Conservation (phyloP, 2,888 invertebrate genomes). For the Acronicta aceris region DNA sequence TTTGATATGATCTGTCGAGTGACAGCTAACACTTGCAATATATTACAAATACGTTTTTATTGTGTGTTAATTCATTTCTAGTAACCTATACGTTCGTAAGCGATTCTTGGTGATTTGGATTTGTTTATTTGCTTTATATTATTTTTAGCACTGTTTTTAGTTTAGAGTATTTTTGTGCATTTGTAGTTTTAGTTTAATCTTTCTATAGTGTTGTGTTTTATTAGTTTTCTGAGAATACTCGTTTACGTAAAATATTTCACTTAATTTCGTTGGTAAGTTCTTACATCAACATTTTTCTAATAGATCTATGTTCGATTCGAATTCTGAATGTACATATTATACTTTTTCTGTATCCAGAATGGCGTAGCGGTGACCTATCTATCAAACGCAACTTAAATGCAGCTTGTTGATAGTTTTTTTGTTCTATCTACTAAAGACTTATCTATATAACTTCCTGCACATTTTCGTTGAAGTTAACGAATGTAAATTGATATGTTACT, state of each 20-base stretch:
- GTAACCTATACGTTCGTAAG: constrained; percentile 27
- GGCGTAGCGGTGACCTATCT: no score
- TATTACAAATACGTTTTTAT: constrained; percentile 61
- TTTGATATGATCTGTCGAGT: constrained; percentile 59
- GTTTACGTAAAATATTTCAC: constrained; percentile 17
- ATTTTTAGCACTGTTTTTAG: constrained; percentile 40
- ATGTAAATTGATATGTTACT: no score
- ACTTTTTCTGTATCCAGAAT: no score
- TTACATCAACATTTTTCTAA: neutral
- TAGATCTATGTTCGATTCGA: no score
- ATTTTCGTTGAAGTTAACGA: no score
- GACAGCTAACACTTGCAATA: constrained; percentile 51
- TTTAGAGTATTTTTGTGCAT: constrained; percentile 46
- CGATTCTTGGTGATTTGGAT: constrained; percentile 43
- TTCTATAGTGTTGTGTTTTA: constrained; percentile 33
- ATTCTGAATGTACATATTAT: no score
- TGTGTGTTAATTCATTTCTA: constrained; percentile 58
- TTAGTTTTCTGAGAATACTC: constrained; percentile 44
- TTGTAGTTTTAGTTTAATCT: constrained; percentile 41
- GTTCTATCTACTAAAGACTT: no score
- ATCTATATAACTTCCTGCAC: no score
- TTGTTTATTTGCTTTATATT: constrained; percentile 48
- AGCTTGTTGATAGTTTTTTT: no score
- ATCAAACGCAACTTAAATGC: no score
- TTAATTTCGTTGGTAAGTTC: constrained; percentile 1